Percentiles rank a stretch among this genome's conserved stretches.
Evolutionary conservation across 2,797 vertebrate genomes (phyloP).

Genomic region (Falco novaeseelandiae): DNA sequence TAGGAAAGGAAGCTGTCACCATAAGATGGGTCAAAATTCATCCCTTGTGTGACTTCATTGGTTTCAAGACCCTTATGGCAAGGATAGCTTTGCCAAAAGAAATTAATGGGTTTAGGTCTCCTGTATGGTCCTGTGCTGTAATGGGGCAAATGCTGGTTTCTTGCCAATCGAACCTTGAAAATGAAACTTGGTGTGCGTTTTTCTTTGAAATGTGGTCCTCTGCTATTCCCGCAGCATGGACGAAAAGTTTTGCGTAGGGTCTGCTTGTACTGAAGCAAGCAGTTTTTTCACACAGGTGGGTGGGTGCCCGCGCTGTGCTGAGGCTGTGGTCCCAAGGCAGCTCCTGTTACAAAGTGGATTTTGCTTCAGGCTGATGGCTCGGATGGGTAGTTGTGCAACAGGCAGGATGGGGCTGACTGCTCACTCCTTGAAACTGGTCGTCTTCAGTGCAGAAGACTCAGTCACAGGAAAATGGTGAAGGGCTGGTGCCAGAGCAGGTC

Average conservation of each 20-base stretch:
- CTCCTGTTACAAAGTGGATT: background rate
- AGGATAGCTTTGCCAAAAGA: background rate
- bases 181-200: accelerated
- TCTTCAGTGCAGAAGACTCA: too few relatives aligned
- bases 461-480: accelerated
- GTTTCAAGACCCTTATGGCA: background rate
- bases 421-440: background rate
- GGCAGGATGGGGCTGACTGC: background rate
- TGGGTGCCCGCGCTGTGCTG: accelerated
- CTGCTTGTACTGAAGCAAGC: accelerated
- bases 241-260: too few relatives aligned
- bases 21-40: background rate
- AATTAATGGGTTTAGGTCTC: background rate
- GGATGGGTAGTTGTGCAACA: accelerated
- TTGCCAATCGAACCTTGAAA: background rate
- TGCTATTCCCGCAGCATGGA: background rate
- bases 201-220: background rate
- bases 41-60: background rate
- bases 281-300: too few relatives aligned
- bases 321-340: background rate
- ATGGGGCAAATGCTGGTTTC: background rate
- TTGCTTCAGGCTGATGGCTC: background rate
- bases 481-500: background rate
- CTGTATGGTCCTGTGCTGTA: too few relatives aligned
- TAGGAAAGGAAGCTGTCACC: background rate